phyloP scores from a whole-genome alignment of 2,113 vertebrate species.

The Crotalus viridis region DNA sequence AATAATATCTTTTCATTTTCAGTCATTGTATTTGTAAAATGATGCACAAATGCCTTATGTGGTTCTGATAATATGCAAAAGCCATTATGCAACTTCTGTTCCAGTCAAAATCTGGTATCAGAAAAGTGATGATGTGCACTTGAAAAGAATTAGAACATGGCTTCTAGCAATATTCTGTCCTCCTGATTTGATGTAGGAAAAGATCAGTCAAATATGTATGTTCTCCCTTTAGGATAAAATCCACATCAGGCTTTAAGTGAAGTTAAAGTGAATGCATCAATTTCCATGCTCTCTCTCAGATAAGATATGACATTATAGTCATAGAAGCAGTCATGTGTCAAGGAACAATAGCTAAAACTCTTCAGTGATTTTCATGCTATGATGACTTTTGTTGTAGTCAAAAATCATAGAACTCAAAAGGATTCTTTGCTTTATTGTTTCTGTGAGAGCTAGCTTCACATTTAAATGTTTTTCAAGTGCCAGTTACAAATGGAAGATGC shows the following conservation, averaged over 20 bases:
- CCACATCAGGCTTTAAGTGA: not conserved
- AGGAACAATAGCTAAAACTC: constrained; percentile 24
- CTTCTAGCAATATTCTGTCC: not conserved
- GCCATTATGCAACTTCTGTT: not conserved
- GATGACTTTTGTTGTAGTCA: constrained; percentile 25
- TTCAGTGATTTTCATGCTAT: constrained; percentile 31
- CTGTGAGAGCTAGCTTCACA: not conserved
- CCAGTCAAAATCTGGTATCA: not conserved
- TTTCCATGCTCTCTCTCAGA: rapidly evolving
- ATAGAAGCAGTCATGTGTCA: not conserved
- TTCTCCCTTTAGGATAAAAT: not conserved
- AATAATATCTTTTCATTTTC: not conserved
- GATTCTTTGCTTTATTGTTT: constrained; percentile 30
- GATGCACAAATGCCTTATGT: not conserved
- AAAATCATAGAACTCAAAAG: rapidly evolving
- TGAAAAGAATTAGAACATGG: not conserved
- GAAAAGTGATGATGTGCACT: not conserved
- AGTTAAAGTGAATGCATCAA: not conserved
- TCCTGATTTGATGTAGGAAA: not conserved
- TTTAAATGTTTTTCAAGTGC: constrained; percentile 20
- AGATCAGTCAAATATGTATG: not conserved
- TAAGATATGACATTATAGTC: not conserved
- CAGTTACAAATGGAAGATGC: constrained; percentile 13
- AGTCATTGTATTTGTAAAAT: not conserved
- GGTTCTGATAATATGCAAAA: not conserved